Evolutionary conservation across 2,888 invertebrate species (phyloP).

Genomic region (Drosophila pseudotakahashii): DNA sequence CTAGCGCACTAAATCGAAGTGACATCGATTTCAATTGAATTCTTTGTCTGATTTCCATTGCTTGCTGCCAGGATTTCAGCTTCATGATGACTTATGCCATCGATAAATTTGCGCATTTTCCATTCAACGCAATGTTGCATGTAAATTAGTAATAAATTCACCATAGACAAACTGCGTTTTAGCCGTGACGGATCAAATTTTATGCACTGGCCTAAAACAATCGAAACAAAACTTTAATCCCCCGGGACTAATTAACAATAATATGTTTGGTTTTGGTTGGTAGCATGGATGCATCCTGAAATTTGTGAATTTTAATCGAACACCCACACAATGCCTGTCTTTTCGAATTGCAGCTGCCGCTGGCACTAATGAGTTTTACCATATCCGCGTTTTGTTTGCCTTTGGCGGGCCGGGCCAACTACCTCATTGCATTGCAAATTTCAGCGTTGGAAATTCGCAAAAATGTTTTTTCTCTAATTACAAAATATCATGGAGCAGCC

Average conservation of each 20-base stretch:
- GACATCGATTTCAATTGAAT: background rate
- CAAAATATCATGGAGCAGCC: slow-evolving; percentile 56
- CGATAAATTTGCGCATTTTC: slow-evolving; percentile 6
- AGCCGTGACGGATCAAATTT: slow-evolving; percentile 3
- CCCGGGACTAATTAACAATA: slow-evolving; percentile 52
- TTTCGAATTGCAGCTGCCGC: slow-evolving; percentile 46
- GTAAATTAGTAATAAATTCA: slow-evolving; percentile 39
- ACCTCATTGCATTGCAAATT: slow-evolving; percentile 48
- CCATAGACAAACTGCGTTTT: background rate
- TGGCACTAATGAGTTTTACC: slow-evolving; percentile 80
- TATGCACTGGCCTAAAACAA: slow-evolving; percentile 20
- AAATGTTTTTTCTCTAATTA: slow-evolving; percentile 63
- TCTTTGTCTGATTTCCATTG: background rate
- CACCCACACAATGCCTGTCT: slow-evolving; percentile 15
- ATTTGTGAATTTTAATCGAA: slow-evolving; percentile 11
- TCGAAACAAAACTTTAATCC: slow-evolving; percentile 25
- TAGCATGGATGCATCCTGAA: background rate
- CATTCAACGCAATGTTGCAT: slow-evolving; percentile 27
- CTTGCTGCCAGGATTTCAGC: slow-evolving; percentile 2
- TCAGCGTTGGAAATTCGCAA: slow-evolving; percentile 38
- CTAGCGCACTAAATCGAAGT: background rate
- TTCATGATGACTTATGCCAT: slow-evolving; percentile 6
- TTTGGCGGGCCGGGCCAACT: slow-evolving; percentile 26
- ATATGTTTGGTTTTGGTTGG: slow-evolving; percentile 35
- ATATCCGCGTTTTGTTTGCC: slow-evolving; percentile 69